Base-by-base conservation (phyloP, 2,797 vertebrate species). In the Sternotherus odoratus region DNA sequence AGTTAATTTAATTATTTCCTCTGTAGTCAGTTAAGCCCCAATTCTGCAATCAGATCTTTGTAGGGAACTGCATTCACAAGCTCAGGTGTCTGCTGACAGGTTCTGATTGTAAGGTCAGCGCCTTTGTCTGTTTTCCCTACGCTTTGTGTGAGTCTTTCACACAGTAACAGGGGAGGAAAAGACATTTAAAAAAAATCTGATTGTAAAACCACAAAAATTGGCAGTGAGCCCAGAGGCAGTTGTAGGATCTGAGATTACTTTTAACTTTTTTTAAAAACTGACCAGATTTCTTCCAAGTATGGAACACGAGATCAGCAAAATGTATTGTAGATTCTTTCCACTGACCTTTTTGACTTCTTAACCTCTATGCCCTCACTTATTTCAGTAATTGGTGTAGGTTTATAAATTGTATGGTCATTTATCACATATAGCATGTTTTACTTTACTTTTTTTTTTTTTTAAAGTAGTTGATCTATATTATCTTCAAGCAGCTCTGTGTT, bases 191-290 rank as follows among this genome's bases (percentile, higher is more conserved):
- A n/a, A 88, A 89, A 28, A 11, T 15, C 49, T 43, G 6, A 46
- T 78, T 92, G 36, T 72, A 82, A 91, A 69, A 39, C 48, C n/a
- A 66, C n/a, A 80, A 16, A 33, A 87, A 5, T 43, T 74, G 82
- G 13, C 39, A 89, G 11, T 15, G 6, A 72, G 49, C 2, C 0
- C 26, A 2, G 17, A 72, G 89, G 49, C 85, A 74, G 39, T 30
- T 53, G 63, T 5, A 83, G 30, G 24, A 82, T 60, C 69, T 77
- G 21, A 2, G 1, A 1, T 88, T 82, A 43, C 43, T 92, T 79
- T 43, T 81, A 80, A 49, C 39, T 69, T 15, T 0, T 0, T 87
- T 66, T 3, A 10, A 66, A 6, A 82, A 85, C n/a, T 78, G 24
- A 48, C 56, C 60, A 84, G 60, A 80, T 80, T 53, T 75, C 33